Percentiles rank a stretch among this genome's conserved stretches.
Evolutionary conservation across 2,113 vertebrate genomes (phyloP).

Genomic region (Echinops telfairi): DNA sequence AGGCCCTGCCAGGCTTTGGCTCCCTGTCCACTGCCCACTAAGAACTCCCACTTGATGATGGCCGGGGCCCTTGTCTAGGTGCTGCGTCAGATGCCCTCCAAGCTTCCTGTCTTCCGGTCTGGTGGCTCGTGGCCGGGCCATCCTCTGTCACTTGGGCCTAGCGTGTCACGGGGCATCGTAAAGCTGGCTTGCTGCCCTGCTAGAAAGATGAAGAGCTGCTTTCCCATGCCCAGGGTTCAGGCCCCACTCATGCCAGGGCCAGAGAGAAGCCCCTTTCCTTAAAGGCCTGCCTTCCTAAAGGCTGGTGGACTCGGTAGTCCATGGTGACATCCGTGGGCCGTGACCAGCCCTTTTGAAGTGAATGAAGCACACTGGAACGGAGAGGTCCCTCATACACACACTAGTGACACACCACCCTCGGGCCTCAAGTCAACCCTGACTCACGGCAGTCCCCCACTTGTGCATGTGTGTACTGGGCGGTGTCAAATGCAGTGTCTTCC

Average conservation of each 20-base stretch:
- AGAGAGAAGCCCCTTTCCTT: not conserved
- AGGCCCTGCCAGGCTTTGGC: not conserved
- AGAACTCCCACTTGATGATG: not conserved
- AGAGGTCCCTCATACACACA: not conserved
- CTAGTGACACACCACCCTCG: not conserved
- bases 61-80: not conserved
- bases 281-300: not conserved
- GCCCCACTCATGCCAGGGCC: not conserved
- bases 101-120: not conserved
- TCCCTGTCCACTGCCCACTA: not conserved
- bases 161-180: not conserved
- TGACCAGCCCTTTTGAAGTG: not conserved
- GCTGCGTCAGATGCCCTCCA: not conserved
- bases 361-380: not conserved
- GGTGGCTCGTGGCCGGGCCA: not conserved
- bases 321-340: not conserved
- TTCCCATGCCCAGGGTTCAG: not conserved
- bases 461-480: not conserved
- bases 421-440: not conserved
- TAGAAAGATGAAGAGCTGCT: not conserved
- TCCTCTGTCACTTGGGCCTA: not conserved
- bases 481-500: not conserved
- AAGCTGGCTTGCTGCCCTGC: not conserved
- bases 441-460: too few species aligned
- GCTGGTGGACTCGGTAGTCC: not conserved